These are phyloP conservation scores for Apocheima hispidaria DNA, from an alignment of 2,888 invertebrate species.

Conservation along the genomic window DNA sequence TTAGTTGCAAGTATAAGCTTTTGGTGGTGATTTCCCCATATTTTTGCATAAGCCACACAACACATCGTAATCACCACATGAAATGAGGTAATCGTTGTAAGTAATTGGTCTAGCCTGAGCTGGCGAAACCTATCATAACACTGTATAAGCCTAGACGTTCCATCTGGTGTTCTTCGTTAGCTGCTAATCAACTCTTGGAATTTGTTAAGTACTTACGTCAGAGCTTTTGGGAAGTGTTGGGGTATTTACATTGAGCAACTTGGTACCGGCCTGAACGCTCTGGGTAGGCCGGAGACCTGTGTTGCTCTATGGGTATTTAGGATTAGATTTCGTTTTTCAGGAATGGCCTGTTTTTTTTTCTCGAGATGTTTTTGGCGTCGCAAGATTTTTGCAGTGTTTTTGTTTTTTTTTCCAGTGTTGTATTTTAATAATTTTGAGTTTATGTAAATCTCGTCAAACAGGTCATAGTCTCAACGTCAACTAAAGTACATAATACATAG, in stretches of 20 bases:
- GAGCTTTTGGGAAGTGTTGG: background rate
- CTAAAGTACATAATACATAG: too few relatives aligned
- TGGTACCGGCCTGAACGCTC: too few relatives aligned
- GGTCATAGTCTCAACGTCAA: too few relatives aligned
- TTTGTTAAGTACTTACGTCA: slow-evolving; percentile 16
- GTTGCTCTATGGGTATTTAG: background rate
- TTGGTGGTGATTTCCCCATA: slow-evolving; percentile 5
- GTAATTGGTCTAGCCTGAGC: slow-evolving; percentile 23
- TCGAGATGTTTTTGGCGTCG: background rate
- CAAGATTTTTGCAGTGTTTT: too few relatives aligned
- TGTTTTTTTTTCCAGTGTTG: too few relatives aligned
- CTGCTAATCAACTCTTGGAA: slow-evolving; percentile 20
- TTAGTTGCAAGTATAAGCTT: background rate
- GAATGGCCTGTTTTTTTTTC: background rate
- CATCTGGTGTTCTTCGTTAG: slow-evolving; percentile 23
- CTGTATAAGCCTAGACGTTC: slow-evolving; percentile 17
- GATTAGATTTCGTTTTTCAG: background rate
- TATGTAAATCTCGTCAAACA: too few relatives aligned
- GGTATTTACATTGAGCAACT: background rate
- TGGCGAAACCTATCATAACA: slow-evolving; percentile 13
- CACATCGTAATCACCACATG: slow-evolving; percentile 8
- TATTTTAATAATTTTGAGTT: too few relatives aligned
- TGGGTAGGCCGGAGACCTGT: too few relatives aligned
- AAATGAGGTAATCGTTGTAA: slow-evolving; percentile 19
- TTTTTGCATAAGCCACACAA: slow-evolving; percentile 23